Conservation (phyloP, 2,797 vertebrate genomes). For the Propithecus deckenii region DNA sequence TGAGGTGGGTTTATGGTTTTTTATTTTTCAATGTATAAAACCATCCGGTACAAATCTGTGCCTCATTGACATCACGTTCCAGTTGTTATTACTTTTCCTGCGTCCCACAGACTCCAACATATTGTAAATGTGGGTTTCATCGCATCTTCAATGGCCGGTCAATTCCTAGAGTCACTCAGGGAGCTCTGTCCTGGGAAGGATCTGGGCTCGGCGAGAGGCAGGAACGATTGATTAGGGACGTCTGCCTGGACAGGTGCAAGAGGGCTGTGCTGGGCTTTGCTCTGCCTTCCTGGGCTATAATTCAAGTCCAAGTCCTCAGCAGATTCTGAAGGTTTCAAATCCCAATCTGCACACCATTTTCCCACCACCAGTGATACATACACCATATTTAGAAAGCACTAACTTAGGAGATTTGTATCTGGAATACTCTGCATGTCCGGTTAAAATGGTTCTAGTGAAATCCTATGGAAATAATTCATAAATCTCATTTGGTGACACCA, state of each 20-base stretch:
- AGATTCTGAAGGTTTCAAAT: background rate
- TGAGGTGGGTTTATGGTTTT: background rate
- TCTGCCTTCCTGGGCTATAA: background rate
- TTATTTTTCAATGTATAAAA: background rate
- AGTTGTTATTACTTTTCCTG: fast-evolving
- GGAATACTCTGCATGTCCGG: background rate
- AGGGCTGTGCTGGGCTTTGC: fast-evolving
- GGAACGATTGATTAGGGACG: background rate
- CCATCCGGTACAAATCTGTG: background rate
- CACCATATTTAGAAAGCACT: background rate
- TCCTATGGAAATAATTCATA: background rate
- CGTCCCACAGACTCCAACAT: too few species aligned
- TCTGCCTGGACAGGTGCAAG: background rate
- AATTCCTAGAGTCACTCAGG: too few species aligned
- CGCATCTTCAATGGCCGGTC: background rate
- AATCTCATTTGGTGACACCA: background rate
- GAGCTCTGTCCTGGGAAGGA: background rate
- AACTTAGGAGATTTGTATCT: background rate
- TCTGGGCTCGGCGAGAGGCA: background rate
- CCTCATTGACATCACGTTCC: background rate
- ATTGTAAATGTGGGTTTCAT: background rate
- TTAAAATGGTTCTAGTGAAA: background rate
- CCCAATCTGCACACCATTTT: background rate
- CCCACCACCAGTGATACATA: too few species aligned
- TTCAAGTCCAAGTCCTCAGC: background rate